Evolutionary conservation across 2,797 vertebrate genomes (phyloP), one percentile per base, ranked within the genome.

Genomic region (Pangasius macronema): DNA sequence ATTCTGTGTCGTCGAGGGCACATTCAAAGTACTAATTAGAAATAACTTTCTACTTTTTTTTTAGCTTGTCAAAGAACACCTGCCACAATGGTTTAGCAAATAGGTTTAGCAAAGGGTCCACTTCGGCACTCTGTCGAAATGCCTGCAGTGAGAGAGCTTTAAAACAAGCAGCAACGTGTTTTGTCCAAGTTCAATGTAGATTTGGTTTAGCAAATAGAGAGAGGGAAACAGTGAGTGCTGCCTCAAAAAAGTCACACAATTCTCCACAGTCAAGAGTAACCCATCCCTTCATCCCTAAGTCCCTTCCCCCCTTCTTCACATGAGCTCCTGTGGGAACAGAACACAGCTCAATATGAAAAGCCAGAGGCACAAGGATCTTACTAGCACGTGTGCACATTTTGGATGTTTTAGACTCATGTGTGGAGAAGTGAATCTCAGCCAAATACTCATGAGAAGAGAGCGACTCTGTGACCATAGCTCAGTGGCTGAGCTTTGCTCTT

Each of bases 261-360:
- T 39, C 30, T 57, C 53, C 57, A 20, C 51, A 79, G 9, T 20
- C 76, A 55, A 79, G 8, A 79, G 18, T 55, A 22, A 55, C 3
- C 7, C 42, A 42, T 42, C 42, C 42, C 42, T 42, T 42, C 42
- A 42, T 42, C 42, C 42, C 42, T 42, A 42, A 42, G 5, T 42
- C 63, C 73, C 67, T 39, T 59, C 61, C 59, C 80, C 68, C 67
- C 2, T 39, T n/a, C 46, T 70, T 22, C 16, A 86, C 16, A 57
- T 42, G 72, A 46, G 77, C 33, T 86, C 22, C 53, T 9, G 14
- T n/a, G 2, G 3, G 57, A 86, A 63, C 84, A 86, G 80, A 79
- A 85, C 55, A 70, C 77, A 55, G 81, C 51, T 87, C 86, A 79
- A 81, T 89, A 91, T 87, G 90, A 90, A 92, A 93, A 94, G 89